Conservation (phyloP, 2,797 vertebrate species). For the Falco peregrinus region DNA sequence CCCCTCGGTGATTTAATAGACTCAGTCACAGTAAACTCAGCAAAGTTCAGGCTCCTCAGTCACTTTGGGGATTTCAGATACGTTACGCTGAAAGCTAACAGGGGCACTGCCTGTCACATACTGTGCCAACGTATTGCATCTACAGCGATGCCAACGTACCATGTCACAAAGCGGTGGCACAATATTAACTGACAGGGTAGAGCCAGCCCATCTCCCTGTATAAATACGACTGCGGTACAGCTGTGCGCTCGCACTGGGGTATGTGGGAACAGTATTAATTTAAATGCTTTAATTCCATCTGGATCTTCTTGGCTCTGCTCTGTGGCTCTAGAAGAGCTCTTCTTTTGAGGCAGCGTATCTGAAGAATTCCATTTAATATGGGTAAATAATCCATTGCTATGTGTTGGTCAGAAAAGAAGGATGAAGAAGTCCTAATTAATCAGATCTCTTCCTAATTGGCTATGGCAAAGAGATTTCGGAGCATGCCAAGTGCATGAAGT, state of each 20-base stretch:
- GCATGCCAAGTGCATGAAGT: background rate
- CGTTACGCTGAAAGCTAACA: background rate
- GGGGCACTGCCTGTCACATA: background rate
- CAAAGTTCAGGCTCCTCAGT: background rate
- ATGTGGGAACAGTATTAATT: background rate
- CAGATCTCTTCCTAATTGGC: constrained; percentile 40
- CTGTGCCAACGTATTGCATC: background rate
- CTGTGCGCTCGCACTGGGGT: background rate
- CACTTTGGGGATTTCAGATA: background rate
- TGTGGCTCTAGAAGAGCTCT: background rate
- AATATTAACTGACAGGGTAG: background rate
- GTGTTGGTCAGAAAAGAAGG: background rate
- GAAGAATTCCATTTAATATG: background rate
- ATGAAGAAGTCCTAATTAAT: constrained; percentile 44
- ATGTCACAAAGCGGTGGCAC: background rate
- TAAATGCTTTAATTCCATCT: constrained; percentile 28
- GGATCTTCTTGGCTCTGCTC: constrained; percentile 1
- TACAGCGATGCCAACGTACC: background rate
- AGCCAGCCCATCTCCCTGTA: background rate
- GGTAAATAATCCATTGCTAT: background rate
- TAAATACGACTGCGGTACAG: background rate
- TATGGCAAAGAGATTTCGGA: background rate
- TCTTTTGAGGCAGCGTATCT: background rate
- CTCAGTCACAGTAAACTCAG: background rate
- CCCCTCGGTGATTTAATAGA: background rate